Conservation (phyloP, 2,888 invertebrate species). For the Plebejus anna region DNA sequence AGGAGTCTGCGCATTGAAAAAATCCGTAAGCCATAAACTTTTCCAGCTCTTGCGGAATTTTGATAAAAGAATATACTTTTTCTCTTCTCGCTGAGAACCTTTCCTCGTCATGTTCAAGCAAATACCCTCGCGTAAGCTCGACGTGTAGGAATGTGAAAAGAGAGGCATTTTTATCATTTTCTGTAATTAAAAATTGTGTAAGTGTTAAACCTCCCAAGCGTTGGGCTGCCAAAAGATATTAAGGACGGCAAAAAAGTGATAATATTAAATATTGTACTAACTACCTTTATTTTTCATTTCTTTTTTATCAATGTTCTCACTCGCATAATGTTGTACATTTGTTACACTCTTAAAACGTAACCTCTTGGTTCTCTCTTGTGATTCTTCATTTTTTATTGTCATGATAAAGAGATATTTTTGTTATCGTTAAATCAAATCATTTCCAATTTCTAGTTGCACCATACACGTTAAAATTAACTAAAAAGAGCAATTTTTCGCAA, state of each 20-base stretch:
- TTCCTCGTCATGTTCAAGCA: constrained; percentile 96
- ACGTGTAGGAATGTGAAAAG: constrained; percentile 87
- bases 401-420: constrained; percentile 42
- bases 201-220: background rate
- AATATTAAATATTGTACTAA: constrained; percentile 37
- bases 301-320: constrained; percentile 57
- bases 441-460: background rate
- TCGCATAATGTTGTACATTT: constrained; percentile 57
- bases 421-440: constrained; percentile 35
- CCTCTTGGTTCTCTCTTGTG: constrained; percentile 67
- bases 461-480: constrained; percentile 7
- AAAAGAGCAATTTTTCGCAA: background rate
- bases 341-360: constrained; percentile 67
- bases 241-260: background rate
- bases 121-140: constrained; percentile 95
- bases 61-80: constrained; percentile 97
- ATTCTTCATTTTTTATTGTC: constrained; percentile 63
- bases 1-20: constrained; percentile 97
- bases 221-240: background rate
- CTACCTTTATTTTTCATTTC: constrained; percentile 59
- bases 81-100: constrained; percentile 95
- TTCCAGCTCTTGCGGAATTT: constrained; percentile 95
- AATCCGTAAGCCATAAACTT: constrained; percentile 96
- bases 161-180: constrained; percentile 65
- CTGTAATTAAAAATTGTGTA: constrained; percentile 46